Base-by-base conservation (phyloP, 2,888 invertebrate species). In the Caenorhabditis doughertyi region DNA sequence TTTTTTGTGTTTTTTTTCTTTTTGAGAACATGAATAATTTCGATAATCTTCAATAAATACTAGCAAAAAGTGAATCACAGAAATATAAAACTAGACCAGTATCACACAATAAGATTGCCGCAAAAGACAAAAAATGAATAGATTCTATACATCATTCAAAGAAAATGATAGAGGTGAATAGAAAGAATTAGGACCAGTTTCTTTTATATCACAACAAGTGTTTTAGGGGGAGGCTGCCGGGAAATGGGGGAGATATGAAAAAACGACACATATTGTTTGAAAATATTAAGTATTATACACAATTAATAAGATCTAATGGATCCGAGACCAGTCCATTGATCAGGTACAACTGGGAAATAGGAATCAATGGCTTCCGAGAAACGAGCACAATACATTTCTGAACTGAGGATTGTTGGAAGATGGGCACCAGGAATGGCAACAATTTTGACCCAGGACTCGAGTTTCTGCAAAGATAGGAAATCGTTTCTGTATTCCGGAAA, bases 381-480 rank as follows among this genome's bases (percentile, higher is more conserved):
- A 81, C 99, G 94, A 56, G 94, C 94, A 90, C 95, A 95, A 93
- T 99, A 99, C 90, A 96, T 95, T 89, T 96, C 96, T 0, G 99
- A 99, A 0, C 97, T 96, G 49, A 99, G 95, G 79, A 99, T 96
- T 0, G 99, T 99, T 1, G 99, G 99, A 91, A 96, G 94, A 87
- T 97, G 97, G 1, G 92, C 88, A 7, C 88, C 87, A 3, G 91
- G 91, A 13, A 92, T 87, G 39, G 91, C 90, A 23, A 90, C 90
- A 13, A 86, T 91, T 60, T 87, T 87, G 23, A 87, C 87, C 87
- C 87, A 87, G 7, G 84, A 85, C 23, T 87, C 87, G 55, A 87
- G 73, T 73, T 87, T 87, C 85, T 84, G 92, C 92, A 87, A 71
- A 47, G 9, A 44, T 16, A 0, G n/a, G n/a, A 35, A 9, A n/a